Conservation (phyloP, 2,113 vertebrate genomes). For the Nannospalax galili region DNA sequence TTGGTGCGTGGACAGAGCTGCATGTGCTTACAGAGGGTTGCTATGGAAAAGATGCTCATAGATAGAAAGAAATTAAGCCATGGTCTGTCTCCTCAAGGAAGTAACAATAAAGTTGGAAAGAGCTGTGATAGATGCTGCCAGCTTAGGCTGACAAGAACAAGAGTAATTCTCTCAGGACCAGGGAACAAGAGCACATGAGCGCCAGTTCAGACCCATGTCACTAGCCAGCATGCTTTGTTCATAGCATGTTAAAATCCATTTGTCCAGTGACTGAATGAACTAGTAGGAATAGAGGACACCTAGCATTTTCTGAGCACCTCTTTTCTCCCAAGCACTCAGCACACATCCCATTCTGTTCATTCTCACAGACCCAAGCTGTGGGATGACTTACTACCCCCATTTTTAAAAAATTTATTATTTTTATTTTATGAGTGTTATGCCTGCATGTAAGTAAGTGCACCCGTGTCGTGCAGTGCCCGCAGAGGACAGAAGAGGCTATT, state of each 20-base stretch:
- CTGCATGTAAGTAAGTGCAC: too few species aligned
- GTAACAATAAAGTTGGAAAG: background rate
- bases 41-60: background rate
- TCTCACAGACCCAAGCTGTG: background rate
- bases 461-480: too few species aligned
- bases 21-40: background rate
- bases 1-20: background rate
- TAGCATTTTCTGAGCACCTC: background rate
- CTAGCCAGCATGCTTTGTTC: background rate
- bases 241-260: too few species aligned
- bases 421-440: too few species aligned
- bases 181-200: background rate
- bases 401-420: too few species aligned
- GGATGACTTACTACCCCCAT: background rate
- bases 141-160: background rate
- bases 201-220: background rate
- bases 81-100: background rate
- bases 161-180: background rate
- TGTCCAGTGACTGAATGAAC: background rate
- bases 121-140: fast-evolving
- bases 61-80: background rate
- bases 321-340: background rate
- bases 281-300: background rate
- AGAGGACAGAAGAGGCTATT: too few species aligned
- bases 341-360: background rate